These are phyloP conservation scores for Rhabditophanes sp. DNA, from an alignment of 2,888 invertebrate genomes.

Conservation along the genomic window DNA sequence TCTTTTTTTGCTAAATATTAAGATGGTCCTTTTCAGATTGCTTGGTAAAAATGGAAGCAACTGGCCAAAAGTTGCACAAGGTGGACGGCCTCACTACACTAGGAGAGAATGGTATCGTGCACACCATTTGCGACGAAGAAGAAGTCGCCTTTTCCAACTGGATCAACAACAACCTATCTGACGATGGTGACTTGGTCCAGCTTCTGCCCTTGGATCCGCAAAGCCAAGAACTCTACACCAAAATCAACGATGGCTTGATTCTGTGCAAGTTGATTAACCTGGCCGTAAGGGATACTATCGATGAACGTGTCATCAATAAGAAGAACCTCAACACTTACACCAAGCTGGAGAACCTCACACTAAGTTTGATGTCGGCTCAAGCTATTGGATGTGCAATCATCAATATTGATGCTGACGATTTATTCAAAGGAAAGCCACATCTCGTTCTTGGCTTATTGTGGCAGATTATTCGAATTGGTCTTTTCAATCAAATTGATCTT, in stretches of 20 bases:
- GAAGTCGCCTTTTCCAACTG: conserved; percentile 93
- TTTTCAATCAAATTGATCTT: conserved; percentile 91
- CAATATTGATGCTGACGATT: conserved; percentile 59
- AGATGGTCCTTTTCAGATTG: no score
- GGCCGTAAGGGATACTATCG: conserved; percentile 92
- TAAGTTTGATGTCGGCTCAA: conserved; percentile 73
- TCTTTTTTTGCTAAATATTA: no score
- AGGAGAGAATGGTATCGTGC: no score
- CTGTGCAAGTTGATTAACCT: conserved; percentile 93
- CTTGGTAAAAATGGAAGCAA: no score
- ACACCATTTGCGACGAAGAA: no score
- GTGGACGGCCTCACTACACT: no score
- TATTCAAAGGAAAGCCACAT: conserved; percentile 78
- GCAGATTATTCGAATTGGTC: conserved; percentile 91
- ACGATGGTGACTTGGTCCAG: conserved; percentile 74
- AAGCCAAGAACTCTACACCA: conserved; percentile 72
- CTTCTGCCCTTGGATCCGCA: conserved; percentile 77
- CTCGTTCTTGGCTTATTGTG: conserved; percentile 84
- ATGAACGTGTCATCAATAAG: conserved; percentile 92
- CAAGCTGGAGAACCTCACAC: conserved; percentile 81
- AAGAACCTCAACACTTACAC: conserved; percentile 79
- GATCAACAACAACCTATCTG: conserved; percentile 68
- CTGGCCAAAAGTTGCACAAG: no score
- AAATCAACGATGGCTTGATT: conserved; percentile 83
- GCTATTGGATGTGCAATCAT: conserved; percentile 64